phyloP scores from a whole-genome alignment of 2,888 invertebrate species.

The Lochmaea crataegi region DNA sequence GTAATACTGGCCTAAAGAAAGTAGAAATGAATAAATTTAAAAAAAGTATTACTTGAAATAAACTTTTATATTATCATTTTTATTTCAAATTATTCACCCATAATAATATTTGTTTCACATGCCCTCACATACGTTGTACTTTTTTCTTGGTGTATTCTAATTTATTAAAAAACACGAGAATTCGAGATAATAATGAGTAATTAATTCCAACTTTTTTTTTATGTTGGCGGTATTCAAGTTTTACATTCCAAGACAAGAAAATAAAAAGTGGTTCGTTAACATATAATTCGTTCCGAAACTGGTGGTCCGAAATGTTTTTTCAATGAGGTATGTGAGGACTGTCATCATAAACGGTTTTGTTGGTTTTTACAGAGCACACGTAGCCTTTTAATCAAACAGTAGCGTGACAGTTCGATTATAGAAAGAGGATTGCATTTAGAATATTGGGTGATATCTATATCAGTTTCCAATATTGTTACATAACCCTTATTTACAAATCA shows the following conservation, averaged over 20 bases:
- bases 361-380: background rate
- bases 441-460: background rate
- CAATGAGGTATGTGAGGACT: conserved; percentile 13
- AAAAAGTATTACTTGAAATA: too few species aligned
- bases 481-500: too few species aligned
- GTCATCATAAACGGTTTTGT: conserved; percentile 17
- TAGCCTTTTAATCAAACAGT: background rate
- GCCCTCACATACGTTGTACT: background rate
- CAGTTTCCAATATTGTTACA: background rate
- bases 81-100: background rate
- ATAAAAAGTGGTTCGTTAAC: conserved; percentile 16
- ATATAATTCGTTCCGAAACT: conserved; percentile 20
- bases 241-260: conserved; percentile 11
- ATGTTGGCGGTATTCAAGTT: background rate
- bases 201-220: conserved; percentile 7
- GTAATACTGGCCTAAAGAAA: too few species aligned
- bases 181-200: background rate
- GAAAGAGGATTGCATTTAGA: background rate
- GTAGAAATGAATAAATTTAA: too few species aligned
- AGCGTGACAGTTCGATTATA: background rate
- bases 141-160: background rate
- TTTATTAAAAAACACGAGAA: background rate
- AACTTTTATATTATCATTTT: background rate
- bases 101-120: background rate
- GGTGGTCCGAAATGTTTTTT: conserved; percentile 20